A percentile compares a stretch with the other conserved stretches of the same genome.
These are phyloP conservation scores for Drosophila cyrtoloma DNA, from an alignment of 2,888 invertebrate genomes.

Conservation along the genomic window DNA sequence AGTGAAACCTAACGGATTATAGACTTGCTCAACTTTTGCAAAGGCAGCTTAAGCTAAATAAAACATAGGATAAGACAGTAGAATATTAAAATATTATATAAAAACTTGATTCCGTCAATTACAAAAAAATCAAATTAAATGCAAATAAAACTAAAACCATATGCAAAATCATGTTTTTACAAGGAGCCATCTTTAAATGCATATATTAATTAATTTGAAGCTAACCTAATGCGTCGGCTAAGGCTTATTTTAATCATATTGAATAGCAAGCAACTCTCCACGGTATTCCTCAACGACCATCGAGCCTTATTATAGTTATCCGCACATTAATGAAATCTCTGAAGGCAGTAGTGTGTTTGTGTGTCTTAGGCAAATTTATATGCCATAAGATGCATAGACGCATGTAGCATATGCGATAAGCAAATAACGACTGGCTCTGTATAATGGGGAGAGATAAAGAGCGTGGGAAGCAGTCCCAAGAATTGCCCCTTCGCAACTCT, in stretches of 20 bases:
- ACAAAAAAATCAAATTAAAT: neutral
- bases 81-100: too few species aligned
- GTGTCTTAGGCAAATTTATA: conserved; percentile 54
- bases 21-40: too few species aligned
- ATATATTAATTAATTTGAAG: conserved; percentile 3
- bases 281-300: conserved; percentile 24
- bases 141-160: neutral
- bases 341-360: conserved; percentile 32
- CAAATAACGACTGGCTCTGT: conserved; percentile 6
- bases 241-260: conserved; percentile 13
- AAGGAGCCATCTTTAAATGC: neutral
- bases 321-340: conserved; percentile 76
- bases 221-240: conserved; percentile 26
- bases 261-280: conserved; percentile 20
- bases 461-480: conserved; percentile 4
- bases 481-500: conserved; percentile 4
- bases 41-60: neutral
- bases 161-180: neutral
- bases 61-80: neutral
- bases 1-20: neutral
- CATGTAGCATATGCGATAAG: conserved; percentile 51
- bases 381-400: conserved; percentile 59
- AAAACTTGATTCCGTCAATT: neutral
- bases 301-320: conserved; percentile 71
- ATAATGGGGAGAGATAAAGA: conserved; percentile 5